Evolutionary conservation across 2,888 invertebrate genomes (phyloP).

Genomic region (Caenorhabditis japonica): DNA sequence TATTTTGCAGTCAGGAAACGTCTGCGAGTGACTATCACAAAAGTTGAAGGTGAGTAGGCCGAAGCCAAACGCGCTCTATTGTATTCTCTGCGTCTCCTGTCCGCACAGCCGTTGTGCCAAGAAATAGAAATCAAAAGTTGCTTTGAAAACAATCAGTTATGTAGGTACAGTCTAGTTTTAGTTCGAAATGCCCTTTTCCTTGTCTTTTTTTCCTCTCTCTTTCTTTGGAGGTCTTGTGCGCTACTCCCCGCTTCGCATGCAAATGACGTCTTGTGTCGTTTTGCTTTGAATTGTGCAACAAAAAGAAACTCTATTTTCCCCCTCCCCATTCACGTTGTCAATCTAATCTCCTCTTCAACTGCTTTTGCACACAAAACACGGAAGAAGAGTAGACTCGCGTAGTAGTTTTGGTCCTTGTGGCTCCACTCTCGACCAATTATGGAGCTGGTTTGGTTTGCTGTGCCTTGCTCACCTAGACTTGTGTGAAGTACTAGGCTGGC

Average conservation of each 20-base stretch:
- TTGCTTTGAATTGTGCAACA: neutral
- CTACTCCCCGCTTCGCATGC: constrained; percentile 17
- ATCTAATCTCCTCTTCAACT: constrained; percentile 30
- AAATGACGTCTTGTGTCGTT: constrained; percentile 26
- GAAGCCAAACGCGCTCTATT: too few species aligned
- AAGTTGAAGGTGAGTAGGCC: constrained; percentile 71
- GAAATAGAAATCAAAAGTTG: too few species aligned
- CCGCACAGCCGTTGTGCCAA: too few species aligned
- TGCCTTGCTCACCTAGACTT: constrained; percentile 21
- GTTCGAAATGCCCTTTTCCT: too few species aligned
- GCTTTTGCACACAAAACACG: neutral
- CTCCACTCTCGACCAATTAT: constrained; percentile 31
- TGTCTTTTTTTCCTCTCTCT: constrained; percentile 1
- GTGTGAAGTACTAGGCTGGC: constrained; percentile 28
- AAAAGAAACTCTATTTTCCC: constrained; percentile 18
- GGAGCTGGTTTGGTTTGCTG: too few species aligned
- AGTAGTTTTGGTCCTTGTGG: constrained; percentile 11
- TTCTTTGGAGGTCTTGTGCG: neutral
- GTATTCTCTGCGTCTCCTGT: too few species aligned
- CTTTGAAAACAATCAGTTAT: too few species aligned
- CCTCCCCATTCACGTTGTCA: too few species aligned
- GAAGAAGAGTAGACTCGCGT: neutral
- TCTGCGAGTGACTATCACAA: constrained; percentile 77
- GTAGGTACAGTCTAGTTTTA: too few species aligned
- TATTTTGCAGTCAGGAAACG: constrained; percentile 78